A percentile compares a stretch with the other conserved stretches of the same genome.
phyloP scores from a whole-genome alignment of 2,888 invertebrate genomes.

The Anodontia alba region DNA sequence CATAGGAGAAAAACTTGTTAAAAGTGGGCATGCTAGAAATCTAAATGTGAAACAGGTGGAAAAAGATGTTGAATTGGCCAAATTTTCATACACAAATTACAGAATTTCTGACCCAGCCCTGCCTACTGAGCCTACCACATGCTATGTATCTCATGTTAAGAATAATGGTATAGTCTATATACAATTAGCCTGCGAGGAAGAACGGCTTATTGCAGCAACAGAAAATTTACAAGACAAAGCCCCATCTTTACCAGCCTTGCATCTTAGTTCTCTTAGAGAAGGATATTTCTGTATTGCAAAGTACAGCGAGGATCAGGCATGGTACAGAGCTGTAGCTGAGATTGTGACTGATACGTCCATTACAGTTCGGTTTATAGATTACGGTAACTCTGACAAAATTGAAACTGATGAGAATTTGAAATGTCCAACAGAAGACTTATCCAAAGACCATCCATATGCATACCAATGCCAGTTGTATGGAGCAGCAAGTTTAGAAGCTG shows the following conservation, averaged over 20 bases:
- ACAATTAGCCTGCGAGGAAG: conserved; percentile 64
- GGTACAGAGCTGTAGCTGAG: conserved; percentile 89
- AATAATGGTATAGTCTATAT: conserved; percentile 67
- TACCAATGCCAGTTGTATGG: conserved; percentile 64
- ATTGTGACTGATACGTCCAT: conserved; percentile 83
- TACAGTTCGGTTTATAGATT: conserved; percentile 78
- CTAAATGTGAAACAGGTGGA: neutral
- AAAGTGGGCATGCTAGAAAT: conserved; percentile 8
- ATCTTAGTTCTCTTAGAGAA: conserved; percentile 47
- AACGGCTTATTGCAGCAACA: conserved; percentile 52
- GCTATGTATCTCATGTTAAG: conserved; percentile 67
- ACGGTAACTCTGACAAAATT: conserved; percentile 77
- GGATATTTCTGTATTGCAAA: conserved; percentile 84
- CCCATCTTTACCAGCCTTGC: conserved; percentile 32
- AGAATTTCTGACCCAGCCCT: conserved; percentile 33
- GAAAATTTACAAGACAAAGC: conserved; percentile 61
- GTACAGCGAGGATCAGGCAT: conserved; percentile 88
- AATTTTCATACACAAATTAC: neutral
- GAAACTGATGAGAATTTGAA: conserved; percentile 61
- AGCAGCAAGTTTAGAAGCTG: conserved; percentile 48
- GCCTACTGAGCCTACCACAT: conserved; percentile 42
- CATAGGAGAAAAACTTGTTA: conserved; percentile 33
- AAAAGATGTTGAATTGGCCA: neutral
- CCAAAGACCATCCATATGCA: conserved; percentile 59
- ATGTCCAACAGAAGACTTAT: conserved; percentile 51